Percentiles rank a stretch among this genome's conserved stretches.
Evolutionary conservation across 2,888 invertebrate species (phyloP).

Genomic region (Clanis bilineata): DNA sequence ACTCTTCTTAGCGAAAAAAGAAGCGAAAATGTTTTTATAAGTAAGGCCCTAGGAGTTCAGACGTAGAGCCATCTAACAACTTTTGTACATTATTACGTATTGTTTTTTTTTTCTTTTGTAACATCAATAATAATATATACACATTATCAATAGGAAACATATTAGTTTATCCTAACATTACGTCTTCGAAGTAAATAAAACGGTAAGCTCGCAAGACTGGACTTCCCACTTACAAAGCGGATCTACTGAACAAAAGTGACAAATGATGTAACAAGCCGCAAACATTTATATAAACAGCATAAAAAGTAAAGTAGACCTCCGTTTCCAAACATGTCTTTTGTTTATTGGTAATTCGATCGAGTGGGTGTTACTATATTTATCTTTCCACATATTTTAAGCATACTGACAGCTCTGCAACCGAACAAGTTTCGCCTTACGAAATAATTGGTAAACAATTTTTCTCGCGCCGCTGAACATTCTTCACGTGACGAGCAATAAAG

Average conservation of each 20-base stretch:
- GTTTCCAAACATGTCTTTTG: conserved; percentile 12
- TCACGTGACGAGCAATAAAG: conserved; percentile 49
- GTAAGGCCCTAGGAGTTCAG: too few species aligned
- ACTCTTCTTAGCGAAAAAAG: too few species aligned
- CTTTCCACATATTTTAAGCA: conserved; percentile 29
- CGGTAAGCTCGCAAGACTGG: conserved; percentile 37
- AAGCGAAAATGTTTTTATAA: too few species aligned
- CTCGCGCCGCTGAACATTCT: conserved; percentile 52
- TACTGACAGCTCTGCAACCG: conserved; percentile 45
- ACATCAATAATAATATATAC: not conserved
- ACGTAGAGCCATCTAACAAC: too few species aligned
- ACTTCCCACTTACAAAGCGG: conserved; percentile 56
- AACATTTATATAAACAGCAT: not conserved
- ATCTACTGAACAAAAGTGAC: conserved; percentile 48
- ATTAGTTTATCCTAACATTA: not conserved
- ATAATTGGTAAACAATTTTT: conserved; percentile 58
- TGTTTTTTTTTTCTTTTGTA: not conserved
- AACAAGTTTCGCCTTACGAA: conserved; percentile 57
- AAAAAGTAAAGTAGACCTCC: not conserved
- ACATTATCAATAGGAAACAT: not conserved
- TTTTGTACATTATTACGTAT: too few species aligned
- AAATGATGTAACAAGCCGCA: conserved; percentile 43
- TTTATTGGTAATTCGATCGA: conserved; percentile 8
- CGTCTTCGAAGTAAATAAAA: not conserved
- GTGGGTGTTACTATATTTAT: not conserved